phyloP scores from a whole-genome alignment of 2,888 invertebrate genomes.

The Leptopilina drosophilae region DNA sequence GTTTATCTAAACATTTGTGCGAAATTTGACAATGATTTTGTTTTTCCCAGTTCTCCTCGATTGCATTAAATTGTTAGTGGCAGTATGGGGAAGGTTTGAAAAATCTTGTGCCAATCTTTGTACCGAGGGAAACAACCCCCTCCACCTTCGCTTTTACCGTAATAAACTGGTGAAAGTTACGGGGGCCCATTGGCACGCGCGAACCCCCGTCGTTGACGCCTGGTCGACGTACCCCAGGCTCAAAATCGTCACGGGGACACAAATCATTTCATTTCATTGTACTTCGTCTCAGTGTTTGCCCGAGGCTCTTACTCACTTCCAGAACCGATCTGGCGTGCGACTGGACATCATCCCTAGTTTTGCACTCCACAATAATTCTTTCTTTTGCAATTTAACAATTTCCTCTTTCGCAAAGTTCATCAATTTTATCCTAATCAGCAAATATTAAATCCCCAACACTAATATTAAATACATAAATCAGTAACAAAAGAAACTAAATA shows the following conservation, averaged over 20 bases:
- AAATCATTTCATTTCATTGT: conserved; percentile 71
- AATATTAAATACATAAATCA: too few relatives aligned
- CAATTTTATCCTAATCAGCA: too few relatives aligned
- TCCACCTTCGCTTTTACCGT: conserved; percentile 53
- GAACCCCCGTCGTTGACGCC: conserved; percentile 54
- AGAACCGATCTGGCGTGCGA: conserved; percentile 57
- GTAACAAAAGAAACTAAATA: too few relatives aligned
- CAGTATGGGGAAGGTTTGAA: background rate
- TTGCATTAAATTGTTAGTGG: background rate
- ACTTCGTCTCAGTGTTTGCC: conserved; percentile 53
- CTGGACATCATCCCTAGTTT: conserved; percentile 33
- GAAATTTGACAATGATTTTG: too few relatives aligned
- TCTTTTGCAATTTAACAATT: background rate
- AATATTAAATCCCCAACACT: too few relatives aligned
- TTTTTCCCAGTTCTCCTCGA: background rate
- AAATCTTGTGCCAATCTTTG: conserved; percentile 23
- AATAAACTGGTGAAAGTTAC: conserved; percentile 73
- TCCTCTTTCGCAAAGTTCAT: background rate
- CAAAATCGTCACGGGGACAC: conserved; percentile 70
- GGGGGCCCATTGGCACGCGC: conserved; percentile 73
- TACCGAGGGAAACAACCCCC: conserved; percentile 53
- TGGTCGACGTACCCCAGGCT: conserved; percentile 59
- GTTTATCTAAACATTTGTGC: too few relatives aligned
- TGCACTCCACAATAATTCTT: background rate
- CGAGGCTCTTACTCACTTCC: conserved; percentile 44